phyloP scores from a whole-genome alignment of 2,888 invertebrate species.

The Diachrysia chrysitis region DNA sequence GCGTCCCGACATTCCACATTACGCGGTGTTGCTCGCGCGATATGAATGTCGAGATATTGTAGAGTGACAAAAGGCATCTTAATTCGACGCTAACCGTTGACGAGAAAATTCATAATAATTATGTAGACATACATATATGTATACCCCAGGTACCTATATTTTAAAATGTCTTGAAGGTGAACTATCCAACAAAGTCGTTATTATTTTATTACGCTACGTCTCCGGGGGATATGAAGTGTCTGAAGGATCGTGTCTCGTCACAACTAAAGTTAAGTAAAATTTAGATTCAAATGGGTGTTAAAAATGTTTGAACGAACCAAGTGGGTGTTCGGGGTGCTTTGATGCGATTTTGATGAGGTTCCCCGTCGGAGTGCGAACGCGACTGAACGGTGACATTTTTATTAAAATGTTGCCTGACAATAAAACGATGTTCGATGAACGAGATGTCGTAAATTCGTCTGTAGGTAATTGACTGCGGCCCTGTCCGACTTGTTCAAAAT shows the following conservation, averaged over 20 bases:
- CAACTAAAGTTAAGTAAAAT: conserved; percentile 75
- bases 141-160: conserved; percentile 24
- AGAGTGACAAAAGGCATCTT: conserved; percentile 69
- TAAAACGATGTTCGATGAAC: conserved; percentile 71
- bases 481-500: conserved; percentile 55
- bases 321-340: conserved; percentile 73
- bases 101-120: conserved; percentile 52
- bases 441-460: conserved; percentile 73
- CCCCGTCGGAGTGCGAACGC: conserved; percentile 58
- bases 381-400: conserved; percentile 72
- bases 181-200: conserved; percentile 68
- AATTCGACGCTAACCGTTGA: conserved; percentile 66
- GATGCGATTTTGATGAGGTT: conserved; percentile 84
- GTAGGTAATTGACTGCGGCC: conserved; percentile 71
- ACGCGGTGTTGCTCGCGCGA: conserved; percentile 66
- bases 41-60: conserved; percentile 68
- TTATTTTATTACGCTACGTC: conserved; percentile 75
- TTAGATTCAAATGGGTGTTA: conserved; percentile 82
- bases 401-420: conserved; percentile 76
- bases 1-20: conserved; percentile 77
- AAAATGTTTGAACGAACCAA: conserved; percentile 75
- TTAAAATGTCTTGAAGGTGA: conserved; percentile 53
- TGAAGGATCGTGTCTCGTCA: conserved; percentile 68
- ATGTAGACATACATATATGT: conserved; percentile 23
- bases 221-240: conserved; percentile 71